Conservation (phyloP, 2,888 invertebrate genomes). For the Agrochola macilenta region DNA sequence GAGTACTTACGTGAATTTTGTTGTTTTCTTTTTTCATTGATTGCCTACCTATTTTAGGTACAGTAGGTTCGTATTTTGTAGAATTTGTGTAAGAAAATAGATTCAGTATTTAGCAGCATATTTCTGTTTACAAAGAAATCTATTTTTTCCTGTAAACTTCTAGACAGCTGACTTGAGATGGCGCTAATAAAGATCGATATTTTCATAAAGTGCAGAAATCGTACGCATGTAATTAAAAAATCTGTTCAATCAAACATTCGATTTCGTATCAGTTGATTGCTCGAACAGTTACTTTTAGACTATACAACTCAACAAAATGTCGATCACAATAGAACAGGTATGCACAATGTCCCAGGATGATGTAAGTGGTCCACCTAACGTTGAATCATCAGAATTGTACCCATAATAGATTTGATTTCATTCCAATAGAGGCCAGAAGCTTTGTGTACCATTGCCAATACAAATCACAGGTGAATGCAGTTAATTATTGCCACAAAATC, state of each 20-base stretch:
- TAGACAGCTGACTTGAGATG: constrained; percentile 3
- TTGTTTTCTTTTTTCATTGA: constrained; percentile 9
- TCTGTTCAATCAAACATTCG: not conserved
- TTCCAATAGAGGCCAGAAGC: constrained; percentile 73
- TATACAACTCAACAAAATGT: constrained; percentile 55
- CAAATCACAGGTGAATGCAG: constrained; percentile 74
- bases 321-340: constrained; percentile 68
- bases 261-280: constrained; percentile 27
- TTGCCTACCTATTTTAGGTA: not conserved
- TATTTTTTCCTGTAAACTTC: not conserved
- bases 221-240: not conserved
- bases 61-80: not conserved
- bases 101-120: not conserved
- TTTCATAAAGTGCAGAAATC: not conserved
- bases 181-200: not conserved
- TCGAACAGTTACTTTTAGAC: constrained; percentile 38
- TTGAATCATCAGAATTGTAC: constrained; percentile 76
- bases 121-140: not conserved
- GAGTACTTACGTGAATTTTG: constrained; percentile 70
- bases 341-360: constrained; percentile 71
- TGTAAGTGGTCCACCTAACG: constrained; percentile 77
- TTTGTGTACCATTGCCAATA: constrained; percentile 73
- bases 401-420: constrained; percentile 74
- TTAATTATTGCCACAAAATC: constrained; percentile 75
- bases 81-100: not conserved